Evolutionary conservation across 2,113 vertebrate species (phyloP), one percentile per base, ranked within the genome.

Genomic region (Apteryx owenii): DNA sequence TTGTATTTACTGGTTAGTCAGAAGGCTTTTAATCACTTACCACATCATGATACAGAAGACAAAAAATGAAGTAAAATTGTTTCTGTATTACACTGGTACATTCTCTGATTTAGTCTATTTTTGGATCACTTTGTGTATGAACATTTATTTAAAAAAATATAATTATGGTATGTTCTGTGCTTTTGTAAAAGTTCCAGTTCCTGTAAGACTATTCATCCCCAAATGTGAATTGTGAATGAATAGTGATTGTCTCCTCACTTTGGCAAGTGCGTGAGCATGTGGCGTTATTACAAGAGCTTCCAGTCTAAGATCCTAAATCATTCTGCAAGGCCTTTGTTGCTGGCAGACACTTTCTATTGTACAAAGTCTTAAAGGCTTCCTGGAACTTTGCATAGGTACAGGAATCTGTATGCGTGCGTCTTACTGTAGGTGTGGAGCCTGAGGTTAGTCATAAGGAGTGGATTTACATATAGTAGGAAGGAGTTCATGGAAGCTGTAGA

Each of bases 231-330:
- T 44, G 10, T 12, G 46, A 40, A 6, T 29, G 40, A 66, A 4
- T 4, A 54, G 48, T 0, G 4, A 4, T 44, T 15, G 23, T 58
- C 18, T 73, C 13, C 60, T 54, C 0, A 0, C 11, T 44, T 20
- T 78, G 79, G 26, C 31, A 31, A 53, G 54, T 8, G 44, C 38
- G 0, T 1, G 20, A 31, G 3, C 5, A 0, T 36, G 4, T 1
- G 1, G 31, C 5, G 1, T 21, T 61, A 8, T 4, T 76, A 14
- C 10, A 33, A 28, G 65, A 76, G 42, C 31, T 76, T 36, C 73
- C n/a, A 28, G 12, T 8, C 48, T 29, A 16, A 26, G 42, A n/a
- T 69, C 48, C n/a, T 51, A 0, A 8, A 7, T 70, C 28, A 1
- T 69, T 53, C 48, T 17, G 23, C 12, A 19, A 0, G 13, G 7